Percentiles rank a stretch among this genome's conserved stretches.
Conservation (phyloP, 2,797 vertebrate species). For the Heteromormyrus szaboi region DNA sequence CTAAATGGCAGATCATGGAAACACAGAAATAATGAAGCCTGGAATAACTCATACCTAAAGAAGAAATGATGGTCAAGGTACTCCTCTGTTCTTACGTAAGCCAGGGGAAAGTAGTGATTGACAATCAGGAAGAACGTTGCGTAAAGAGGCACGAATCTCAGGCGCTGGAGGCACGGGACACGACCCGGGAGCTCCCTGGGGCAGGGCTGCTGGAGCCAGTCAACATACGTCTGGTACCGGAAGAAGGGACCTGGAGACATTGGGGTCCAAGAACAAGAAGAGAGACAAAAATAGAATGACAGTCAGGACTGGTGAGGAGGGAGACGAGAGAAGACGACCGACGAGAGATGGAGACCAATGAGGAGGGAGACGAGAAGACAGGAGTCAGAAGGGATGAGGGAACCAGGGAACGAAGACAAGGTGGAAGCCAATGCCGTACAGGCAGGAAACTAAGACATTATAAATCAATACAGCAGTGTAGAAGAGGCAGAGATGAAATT, state of each 20-base stretch:
- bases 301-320: background rate
- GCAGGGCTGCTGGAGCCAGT: slow-evolving; percentile 76
- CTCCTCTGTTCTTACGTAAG: slow-evolving; percentile 68
- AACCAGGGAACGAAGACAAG: background rate
- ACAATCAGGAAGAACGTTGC: slow-evolving; percentile 68
- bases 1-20: background rate
- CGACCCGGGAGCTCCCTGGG: slow-evolving; percentile 62
- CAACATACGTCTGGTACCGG: slow-evolving; percentile 75
- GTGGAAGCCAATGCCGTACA: background rate
- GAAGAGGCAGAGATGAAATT: background rate
- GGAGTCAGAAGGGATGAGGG: background rate
- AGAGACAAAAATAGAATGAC: slow-evolving; percentile 15
- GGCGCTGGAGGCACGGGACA: slow-evolving; percentile 66
- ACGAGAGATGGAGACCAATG: background rate
- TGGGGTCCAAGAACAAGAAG: background rate
- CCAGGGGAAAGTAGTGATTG: slow-evolving; percentile 72
- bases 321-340: background rate
- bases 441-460: background rate
- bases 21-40: background rate
- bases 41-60: slow-evolving; percentile 54
- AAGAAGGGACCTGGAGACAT: slow-evolving; percentile 79
- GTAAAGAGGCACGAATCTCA: slow-evolving; percentile 71
- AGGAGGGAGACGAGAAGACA: background rate
- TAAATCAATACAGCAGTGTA: background rate
- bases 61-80: slow-evolving; percentile 69